phyloP scores from a whole-genome alignment of 2,888 invertebrate genomes.

The Eupithecia subfuscata region DNA sequence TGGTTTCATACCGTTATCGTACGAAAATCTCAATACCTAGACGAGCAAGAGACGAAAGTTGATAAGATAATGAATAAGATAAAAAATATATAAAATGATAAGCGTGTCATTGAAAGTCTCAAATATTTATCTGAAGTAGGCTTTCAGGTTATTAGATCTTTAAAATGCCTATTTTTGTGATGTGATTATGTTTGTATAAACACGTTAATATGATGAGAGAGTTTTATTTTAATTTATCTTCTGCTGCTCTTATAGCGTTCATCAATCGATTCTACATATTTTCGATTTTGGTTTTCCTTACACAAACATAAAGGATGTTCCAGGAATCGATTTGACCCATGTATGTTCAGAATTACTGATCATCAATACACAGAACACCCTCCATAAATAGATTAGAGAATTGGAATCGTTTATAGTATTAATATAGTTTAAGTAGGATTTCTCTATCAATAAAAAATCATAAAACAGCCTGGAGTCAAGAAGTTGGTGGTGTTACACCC shows the following conservation, averaged over 20 bases:
- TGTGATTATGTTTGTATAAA: neutral
- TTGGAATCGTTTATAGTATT: too few species aligned
- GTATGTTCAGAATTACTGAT: too few species aligned
- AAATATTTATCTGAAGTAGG: slow-evolving; percentile 8
- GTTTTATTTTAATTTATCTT: too few species aligned
- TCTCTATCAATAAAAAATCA: too few species aligned
- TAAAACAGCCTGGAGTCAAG: too few species aligned
- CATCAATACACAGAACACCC: too few species aligned
- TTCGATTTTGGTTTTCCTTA: too few species aligned
- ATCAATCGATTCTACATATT: neutral
- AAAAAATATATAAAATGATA: slow-evolving; percentile 3
- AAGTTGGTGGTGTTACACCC: too few species aligned
- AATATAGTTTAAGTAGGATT: too few species aligned
- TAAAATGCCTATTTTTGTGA: neutral
- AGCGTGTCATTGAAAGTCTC: slow-evolving; percentile 1
- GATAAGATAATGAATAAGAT: slow-evolving; percentile 10
- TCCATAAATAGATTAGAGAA: too few species aligned
- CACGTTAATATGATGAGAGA: neutral
- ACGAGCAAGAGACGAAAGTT: slow-evolving; percentile 8
- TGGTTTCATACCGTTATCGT: slow-evolving; percentile 11
- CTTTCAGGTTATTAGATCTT: neutral
- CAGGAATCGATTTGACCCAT: too few species aligned
- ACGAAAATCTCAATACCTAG: slow-evolving; percentile 16
- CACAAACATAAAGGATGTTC: too few species aligned
- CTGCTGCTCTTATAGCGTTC: neutral